phyloP scores from a whole-genome alignment of 2,888 invertebrate species.

The Archips xylosteana region DNA sequence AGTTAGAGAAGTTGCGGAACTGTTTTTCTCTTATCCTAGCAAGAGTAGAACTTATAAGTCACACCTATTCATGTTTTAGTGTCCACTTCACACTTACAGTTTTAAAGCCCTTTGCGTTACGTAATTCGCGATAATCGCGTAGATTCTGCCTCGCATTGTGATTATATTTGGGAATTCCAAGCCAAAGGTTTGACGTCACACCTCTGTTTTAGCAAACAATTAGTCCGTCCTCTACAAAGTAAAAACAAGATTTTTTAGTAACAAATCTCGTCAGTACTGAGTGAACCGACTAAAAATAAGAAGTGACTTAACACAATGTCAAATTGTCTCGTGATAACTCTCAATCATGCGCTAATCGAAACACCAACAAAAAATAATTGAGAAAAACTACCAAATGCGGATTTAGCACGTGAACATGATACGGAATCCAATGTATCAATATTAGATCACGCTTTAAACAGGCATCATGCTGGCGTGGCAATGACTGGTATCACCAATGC shows the following conservation, averaged over 20 bases:
- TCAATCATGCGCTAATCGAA: constrained; percentile 82
- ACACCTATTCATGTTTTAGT: constrained; percentile 7
- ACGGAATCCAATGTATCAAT: constrained; percentile 73
- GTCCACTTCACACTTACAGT: constrained; percentile 12
- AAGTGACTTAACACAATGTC: constrained; percentile 76
- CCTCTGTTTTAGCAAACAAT: constrained; percentile 35
- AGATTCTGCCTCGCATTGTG: constrained; percentile 14
- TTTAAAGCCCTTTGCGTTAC: constrained; percentile 13
- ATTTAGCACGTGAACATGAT: constrained; percentile 76
- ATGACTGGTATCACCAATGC: constrained; percentile 1
- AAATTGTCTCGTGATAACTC: constrained; percentile 79
- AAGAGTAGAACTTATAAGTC: background rate
- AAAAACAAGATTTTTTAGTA: constrained; percentile 59
- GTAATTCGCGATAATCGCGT: constrained; percentile 4
- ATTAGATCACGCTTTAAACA: constrained; percentile 62
- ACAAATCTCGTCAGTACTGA: constrained; percentile 62
- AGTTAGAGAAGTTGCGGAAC: background rate
- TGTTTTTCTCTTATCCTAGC: background rate
- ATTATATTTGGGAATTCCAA: constrained; percentile 43
- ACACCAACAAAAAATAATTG: constrained; percentile 73
- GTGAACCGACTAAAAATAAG: constrained; percentile 74
- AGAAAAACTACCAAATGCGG: constrained; percentile 75
- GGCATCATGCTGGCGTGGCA: background rate
- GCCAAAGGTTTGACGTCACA: constrained; percentile 42
- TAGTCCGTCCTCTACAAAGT: constrained; percentile 52